Percentiles rank a stretch among this genome's conserved stretches.
These are phyloP conservation scores for Trematomus bernacchii DNA, from an alignment of 2,797 vertebrate genomes.

Conservation along the genomic window DNA sequence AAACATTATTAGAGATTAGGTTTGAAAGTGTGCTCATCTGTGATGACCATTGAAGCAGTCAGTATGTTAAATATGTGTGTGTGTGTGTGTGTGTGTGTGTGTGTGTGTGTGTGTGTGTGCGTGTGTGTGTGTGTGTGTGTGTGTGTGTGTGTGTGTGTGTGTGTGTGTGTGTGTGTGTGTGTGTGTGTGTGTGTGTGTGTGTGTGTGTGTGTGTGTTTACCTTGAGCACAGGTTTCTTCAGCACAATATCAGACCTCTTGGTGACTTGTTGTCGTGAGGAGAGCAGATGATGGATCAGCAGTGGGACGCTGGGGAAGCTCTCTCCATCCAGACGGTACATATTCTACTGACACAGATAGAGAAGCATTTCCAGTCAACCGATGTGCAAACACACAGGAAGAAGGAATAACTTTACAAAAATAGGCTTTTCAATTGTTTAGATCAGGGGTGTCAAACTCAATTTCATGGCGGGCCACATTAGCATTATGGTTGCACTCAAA, in stretches of 20 bases:
- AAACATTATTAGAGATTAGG: background rate
- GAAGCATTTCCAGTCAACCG: constrained; percentile 22
- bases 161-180: constrained; percentile 1
- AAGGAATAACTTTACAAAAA: background rate
- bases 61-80: constrained; percentile 5
- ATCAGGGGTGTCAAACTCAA: no score
- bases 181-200: background rate
- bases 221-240: constrained; percentile 90
- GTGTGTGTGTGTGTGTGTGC: constrained; percentile 8
- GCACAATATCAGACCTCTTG: constrained; percentile 86
- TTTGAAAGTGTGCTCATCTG: constrained; percentile 5
- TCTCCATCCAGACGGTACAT: constrained; percentile 94
- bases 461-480: no score
- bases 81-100: constrained; percentile 8
- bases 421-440: background rate
- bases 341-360: constrained; percentile 82
- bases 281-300: constrained; percentile 89
- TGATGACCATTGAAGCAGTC: background rate
- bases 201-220: constrained; percentile 69
- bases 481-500: no score
- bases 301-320: constrained; percentile 88
- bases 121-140: no score
- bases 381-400: constrained; percentile 1
- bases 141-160: no score
- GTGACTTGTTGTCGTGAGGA: constrained; percentile 88